phyloP scores from a whole-genome alignment of 2,797 vertebrate species.

The Phrynocephalus vlangalii region DNA sequence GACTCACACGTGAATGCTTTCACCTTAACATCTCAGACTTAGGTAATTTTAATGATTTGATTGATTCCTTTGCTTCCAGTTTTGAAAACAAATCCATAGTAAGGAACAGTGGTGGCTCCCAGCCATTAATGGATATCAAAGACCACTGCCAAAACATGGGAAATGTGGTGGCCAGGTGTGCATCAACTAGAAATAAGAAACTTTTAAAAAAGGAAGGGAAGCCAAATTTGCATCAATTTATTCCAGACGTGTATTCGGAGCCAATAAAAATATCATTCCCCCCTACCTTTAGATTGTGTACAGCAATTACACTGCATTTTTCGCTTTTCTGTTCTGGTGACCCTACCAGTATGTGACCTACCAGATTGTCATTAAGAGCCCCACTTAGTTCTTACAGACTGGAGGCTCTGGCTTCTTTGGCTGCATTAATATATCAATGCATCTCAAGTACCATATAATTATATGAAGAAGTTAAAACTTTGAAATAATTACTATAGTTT shows the following conservation, averaged over 20 bases:
- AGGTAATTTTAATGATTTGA: background rate
- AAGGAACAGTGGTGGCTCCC: background rate
- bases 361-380: no score
- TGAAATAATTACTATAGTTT: background rate
- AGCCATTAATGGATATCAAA: background rate
- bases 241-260: background rate
- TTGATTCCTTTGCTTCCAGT: background rate
- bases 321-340: no score
- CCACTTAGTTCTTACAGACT: no score
- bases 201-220: background rate
- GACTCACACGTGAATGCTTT: background rate
- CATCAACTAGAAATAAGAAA: no score
- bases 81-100: conserved; percentile 17
- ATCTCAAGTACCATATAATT: background rate
- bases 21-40: conserved; percentile 9
- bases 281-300: no score
- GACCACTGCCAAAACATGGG: background rate
- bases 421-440: no score
- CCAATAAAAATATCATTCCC: no score
- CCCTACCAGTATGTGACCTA: no score
- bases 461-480: background rate
- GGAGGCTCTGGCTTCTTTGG: no score
- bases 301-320: no score
- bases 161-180: no score
- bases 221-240: no score